Conservation (phyloP, 2,113 vertebrate genomes). For the Chloebia gouldiae region DNA sequence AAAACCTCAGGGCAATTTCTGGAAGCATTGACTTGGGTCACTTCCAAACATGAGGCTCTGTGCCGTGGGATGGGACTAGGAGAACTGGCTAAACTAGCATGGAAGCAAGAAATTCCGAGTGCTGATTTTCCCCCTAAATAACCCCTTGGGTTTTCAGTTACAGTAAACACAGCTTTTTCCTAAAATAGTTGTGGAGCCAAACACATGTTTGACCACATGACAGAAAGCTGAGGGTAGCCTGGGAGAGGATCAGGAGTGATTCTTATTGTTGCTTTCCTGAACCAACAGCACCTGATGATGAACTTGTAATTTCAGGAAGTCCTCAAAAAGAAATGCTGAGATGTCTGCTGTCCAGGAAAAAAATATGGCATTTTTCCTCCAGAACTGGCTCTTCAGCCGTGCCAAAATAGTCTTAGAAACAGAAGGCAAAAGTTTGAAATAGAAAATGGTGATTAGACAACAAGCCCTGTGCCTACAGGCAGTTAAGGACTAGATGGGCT, state of each 20-base stretch:
- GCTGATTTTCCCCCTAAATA: background rate
- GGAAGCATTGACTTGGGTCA: conserved; percentile 9
- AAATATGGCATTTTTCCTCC: background rate
- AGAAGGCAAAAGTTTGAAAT: background rate
- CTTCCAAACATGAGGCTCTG: background rate
- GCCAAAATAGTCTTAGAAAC: background rate
- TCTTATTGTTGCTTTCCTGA: background rate
- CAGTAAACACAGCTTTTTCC: conserved; percentile 10
- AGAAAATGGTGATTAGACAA: background rate
- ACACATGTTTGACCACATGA: background rate
- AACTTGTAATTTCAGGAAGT: background rate
- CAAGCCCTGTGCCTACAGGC: background rate
- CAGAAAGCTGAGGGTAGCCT: background rate
- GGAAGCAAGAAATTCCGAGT: background rate
- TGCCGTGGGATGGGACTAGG: background rate
- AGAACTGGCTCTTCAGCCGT: background rate
- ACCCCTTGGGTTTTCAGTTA: conserved; percentile 8
- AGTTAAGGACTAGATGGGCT: background rate
- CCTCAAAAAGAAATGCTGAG: background rate
- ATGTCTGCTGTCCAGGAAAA: background rate
- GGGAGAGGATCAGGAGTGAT: background rate
- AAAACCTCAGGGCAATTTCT: conserved; percentile 6
- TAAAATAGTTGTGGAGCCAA: background rate
- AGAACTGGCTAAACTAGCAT: conserved; percentile 39
- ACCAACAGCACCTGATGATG: background rate